These are phyloP conservation scores for Cyprinodon diabolis DNA, from an alignment of 2,797 vertebrate genomes.

Conservation along the genomic window DNA sequence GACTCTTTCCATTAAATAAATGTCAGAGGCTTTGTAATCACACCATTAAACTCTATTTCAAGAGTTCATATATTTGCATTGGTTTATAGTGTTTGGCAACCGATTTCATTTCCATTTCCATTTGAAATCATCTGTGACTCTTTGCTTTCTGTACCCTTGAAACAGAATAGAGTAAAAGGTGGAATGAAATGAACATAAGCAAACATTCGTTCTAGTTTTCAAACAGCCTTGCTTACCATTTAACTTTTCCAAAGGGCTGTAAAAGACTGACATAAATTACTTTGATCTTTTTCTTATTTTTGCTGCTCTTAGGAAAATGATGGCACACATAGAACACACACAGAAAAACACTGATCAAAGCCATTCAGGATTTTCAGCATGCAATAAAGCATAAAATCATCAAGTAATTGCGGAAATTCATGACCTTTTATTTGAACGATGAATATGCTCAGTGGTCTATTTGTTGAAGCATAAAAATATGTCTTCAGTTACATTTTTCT, in stretches of 20 bases:
- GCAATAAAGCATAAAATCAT: slow-evolving; percentile 40
- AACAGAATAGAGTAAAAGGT: slow-evolving; percentile 52
- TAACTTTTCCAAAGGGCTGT: slow-evolving; percentile 52
- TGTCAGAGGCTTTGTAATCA: slow-evolving; percentile 30
- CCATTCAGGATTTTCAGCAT: slow-evolving; percentile 51
- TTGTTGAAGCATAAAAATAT: slow-evolving; percentile 57
- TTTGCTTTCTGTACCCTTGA: slow-evolving; percentile 60
- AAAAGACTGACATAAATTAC: slow-evolving; percentile 65
- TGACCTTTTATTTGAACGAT: slow-evolving; percentile 43
- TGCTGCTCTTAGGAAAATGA: slow-evolving; percentile 37
- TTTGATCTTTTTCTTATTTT: slow-evolving; percentile 49
- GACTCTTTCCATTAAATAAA: slow-evolving; percentile 9
- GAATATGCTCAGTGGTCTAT: slow-evolving; percentile 46
- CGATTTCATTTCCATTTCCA: slow-evolving; percentile 60
- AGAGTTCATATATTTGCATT: slow-evolving; percentile 44
- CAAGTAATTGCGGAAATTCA: slow-evolving; percentile 61
- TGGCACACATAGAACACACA: slow-evolving; percentile 32
- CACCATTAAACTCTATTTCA: slow-evolving; percentile 37
- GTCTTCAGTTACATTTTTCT: slow-evolving; percentile 45
- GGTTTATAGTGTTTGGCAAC: slow-evolving; percentile 48
- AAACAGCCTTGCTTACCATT: slow-evolving; percentile 58
- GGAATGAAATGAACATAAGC: slow-evolving; percentile 66
- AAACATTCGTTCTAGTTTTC: slow-evolving; percentile 72
- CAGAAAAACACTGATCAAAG: slow-evolving; percentile 53
- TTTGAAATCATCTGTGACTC: slow-evolving; percentile 57